These are phyloP conservation scores for Cossypha heuglini DNA, from an alignment of 2,797 vertebrate species.

Conservation along the genomic window DNA sequence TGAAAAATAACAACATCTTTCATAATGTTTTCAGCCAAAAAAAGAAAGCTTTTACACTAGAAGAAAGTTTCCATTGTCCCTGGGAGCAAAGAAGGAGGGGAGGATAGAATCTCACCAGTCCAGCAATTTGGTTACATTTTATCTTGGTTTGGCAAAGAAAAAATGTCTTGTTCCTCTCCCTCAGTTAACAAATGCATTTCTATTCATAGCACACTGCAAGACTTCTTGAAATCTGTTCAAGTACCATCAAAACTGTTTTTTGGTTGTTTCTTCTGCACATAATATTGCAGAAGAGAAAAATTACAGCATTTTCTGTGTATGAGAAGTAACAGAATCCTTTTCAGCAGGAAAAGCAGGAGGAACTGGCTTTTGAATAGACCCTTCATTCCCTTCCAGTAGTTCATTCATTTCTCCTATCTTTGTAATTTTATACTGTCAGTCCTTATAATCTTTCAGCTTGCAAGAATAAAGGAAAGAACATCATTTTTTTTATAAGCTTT, in stretches of 20 bases:
- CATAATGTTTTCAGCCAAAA: neutral
- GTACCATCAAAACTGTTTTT: neutral
- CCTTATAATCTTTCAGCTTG: conserved; percentile 17
- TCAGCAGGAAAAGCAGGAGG: conserved; percentile 15
- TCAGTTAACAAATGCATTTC: neutral
- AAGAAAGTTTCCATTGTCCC: conserved; percentile 11
- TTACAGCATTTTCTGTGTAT: neutral
- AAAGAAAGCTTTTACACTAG: neutral
- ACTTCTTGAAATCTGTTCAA: neutral
- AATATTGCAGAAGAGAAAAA: neutral
- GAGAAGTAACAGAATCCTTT: conserved; percentile 39
- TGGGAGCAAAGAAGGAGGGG: neutral
- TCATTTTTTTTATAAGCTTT: neutral
- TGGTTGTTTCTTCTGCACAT: neutral
- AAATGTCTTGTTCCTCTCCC: neutral
- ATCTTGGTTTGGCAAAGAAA: neutral
- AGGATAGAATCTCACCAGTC: neutral
- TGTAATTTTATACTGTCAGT: conserved; percentile 35
- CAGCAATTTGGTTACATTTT: neutral
- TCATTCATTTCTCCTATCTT: conserved; percentile 35
- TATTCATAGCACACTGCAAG: neutral
- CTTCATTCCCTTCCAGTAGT: conserved; percentile 32
- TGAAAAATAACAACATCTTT: neutral
- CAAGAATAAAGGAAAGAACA: conserved; percentile 28
- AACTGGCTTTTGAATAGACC: conserved; percentile 24